Conservation (phyloP, 1,140 invertebrate species). For the Cydia amplana region DNA sequence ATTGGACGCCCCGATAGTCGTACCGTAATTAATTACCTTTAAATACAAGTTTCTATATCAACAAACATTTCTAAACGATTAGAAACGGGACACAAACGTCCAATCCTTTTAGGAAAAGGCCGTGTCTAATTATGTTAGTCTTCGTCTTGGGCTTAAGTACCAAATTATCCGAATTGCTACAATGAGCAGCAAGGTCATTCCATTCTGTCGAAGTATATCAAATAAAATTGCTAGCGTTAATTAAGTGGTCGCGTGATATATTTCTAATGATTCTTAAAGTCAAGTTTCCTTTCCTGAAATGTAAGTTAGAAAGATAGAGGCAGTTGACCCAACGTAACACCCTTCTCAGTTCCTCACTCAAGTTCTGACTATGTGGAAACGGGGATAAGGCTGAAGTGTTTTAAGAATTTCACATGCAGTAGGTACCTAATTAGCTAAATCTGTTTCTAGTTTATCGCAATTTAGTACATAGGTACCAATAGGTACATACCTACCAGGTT, state of each 20-base stretch:
- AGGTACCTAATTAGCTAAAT: too few species aligned
- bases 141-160: neutral
- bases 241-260: neutral
- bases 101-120: neutral
- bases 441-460: too few species aligned
- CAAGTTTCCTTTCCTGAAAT: neutral
- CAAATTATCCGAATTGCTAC: conserved; percentile 12
- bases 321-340: too few species aligned
- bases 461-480: too few species aligned
- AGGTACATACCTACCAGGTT: too few species aligned
- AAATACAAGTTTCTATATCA: neutral
- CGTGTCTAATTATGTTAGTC: neutral
- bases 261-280: neutral
- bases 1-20: too few species aligned
- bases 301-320: too few species aligned
- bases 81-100: neutral
- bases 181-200: conserved; percentile 13
- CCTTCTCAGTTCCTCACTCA: too few species aligned
- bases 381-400: too few species aligned
- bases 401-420: too few species aligned
- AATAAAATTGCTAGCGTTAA: neutral
- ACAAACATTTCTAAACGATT: neutral
- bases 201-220: conserved; percentile 1
- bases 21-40: too few species aligned
- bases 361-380: too few species aligned